Base-by-base conservation (phyloP, 2,797 vertebrate genomes). In the Sebastolobus altivelis region DNA sequence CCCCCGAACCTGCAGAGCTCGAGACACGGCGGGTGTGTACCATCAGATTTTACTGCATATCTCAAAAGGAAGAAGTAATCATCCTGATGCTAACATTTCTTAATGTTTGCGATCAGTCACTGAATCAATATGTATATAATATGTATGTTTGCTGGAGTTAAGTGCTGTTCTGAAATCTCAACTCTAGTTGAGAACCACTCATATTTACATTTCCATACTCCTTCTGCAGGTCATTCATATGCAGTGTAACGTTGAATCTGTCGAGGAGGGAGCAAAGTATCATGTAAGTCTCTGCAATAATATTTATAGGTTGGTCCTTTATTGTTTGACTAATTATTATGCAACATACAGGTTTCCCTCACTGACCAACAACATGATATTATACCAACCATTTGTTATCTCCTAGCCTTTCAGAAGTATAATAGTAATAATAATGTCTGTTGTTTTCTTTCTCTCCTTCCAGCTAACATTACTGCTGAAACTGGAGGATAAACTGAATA, bases 401-500 rank as follows among this genome's bases (percentile, higher is more conserved):
- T 58, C 9, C 25, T 16, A 3, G 2, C 1, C 25, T 4, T 27
- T 49, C 8, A 20, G 12, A 59, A 66, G 11, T 60, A 25, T 29
- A 18, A 75, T 12, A 25, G 11, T 43, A 25, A 18, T 2, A 31
- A 49, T 43, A 1, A 14, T 65, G 5, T 40, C 16, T 79, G 13
- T 52, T 70, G 5, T 86, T 67, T 2, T 54, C 9, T 67, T 72
- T 89, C 43, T 75, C 65, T 83, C 65, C 37, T 71, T 75, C 58
- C 62, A 99, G 98, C 88, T 99, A 81, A 99, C 98, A 0, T 95
- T 99, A 89, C 95, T 99, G 92, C 95, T 99, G 93, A 99, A 99
- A 94, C 96, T 99, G 94, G 98, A 99, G 91, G 98, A 99, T 94
- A 99, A 99, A 92, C 91, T 99, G 93, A 99, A 99, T 89, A 95